Base-by-base conservation (phyloP, 2,888 invertebrate genomes). In the Erebia epiphron region DNA sequence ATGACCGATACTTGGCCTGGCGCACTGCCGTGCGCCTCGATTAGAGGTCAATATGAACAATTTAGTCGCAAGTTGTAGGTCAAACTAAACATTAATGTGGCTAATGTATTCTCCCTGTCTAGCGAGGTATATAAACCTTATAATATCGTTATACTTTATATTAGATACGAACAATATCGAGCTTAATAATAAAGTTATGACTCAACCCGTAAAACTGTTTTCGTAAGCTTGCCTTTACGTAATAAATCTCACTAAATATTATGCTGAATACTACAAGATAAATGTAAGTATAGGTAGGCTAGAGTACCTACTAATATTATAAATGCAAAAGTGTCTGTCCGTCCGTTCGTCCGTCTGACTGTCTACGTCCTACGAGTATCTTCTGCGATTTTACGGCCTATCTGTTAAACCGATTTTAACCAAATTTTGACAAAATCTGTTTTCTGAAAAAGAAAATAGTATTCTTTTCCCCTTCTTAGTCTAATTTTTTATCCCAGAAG, bases 111-210 rank as follows among this genome's bases (percentile, higher is more conserved):
- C 57, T 35, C 57, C 35, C 35, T 35, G 26, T 58, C 57, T 58
- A 58, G 13, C 57, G 35, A 58, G 13, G 35, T 35, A 7, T 7
- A 58, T 35, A 58, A 41, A 41, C 41, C 35, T 41, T n/a, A 35
- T 9, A 35, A 58, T 41, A 58, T 58, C 14, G n/a, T 56, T 56
- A 58, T 58, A n/a, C 4, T 13, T 7, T 50, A 50, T 35, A 58
- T 9, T 5, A 58, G 43, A 43, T 43, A 26, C 26, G 57, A 14
- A n/a, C 41, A 58, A 58, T 58, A 67, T 43, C 57, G 52, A 67
- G 52, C 60, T 68, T 68, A 35, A 35, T 71, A 71, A 71, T 67
- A 68, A 67, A 71, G 64, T 58, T 67, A 71, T 64, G 67, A 63
- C 52, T 71, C 71, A 64, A 52, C 63, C 64, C 58, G 58, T 63